These are phyloP conservation scores for Morus bassanus DNA, from an alignment of 2,797 vertebrate species.

Conservation along the genomic window DNA sequence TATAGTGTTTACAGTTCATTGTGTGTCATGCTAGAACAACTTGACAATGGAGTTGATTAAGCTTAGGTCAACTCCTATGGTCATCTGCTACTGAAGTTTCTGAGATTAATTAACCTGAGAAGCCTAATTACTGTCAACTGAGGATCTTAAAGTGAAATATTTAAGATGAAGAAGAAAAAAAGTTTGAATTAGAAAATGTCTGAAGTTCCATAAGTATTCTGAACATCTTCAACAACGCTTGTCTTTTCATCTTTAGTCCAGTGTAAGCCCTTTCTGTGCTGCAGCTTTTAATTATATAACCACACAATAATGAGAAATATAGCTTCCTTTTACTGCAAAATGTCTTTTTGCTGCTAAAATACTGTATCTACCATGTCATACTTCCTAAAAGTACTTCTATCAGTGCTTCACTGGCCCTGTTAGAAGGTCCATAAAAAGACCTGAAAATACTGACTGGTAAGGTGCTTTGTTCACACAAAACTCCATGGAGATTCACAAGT, in stretches of 20 bases:
- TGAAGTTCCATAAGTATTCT: background rate
- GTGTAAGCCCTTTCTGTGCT: background rate
- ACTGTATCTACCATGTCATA: background rate
- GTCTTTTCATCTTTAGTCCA: background rate
- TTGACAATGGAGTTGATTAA: background rate
- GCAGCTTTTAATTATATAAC: background rate
- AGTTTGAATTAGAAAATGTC: background rate
- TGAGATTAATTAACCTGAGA: slow-evolving; percentile 16
- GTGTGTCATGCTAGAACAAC: background rate
- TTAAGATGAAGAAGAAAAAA: background rate
- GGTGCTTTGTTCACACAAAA: background rate
- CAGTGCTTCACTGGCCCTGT: background rate
- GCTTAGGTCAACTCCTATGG: background rate
- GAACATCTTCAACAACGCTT: background rate
- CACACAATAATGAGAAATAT: background rate
- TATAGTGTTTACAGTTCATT: background rate
- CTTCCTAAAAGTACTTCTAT: background rate
- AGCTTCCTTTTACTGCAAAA: background rate
- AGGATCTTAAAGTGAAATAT: background rate
- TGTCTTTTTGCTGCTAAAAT: background rate
- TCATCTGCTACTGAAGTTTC: background rate
- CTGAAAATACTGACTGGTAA: background rate
- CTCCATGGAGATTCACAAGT: background rate
- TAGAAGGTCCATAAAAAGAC: background rate
- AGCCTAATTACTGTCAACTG: background rate